Percentiles rank a stretch among this genome's conserved stretches.
Conservation (phyloP, 2,888 invertebrate species). For the Epicampocera succincta region DNA sequence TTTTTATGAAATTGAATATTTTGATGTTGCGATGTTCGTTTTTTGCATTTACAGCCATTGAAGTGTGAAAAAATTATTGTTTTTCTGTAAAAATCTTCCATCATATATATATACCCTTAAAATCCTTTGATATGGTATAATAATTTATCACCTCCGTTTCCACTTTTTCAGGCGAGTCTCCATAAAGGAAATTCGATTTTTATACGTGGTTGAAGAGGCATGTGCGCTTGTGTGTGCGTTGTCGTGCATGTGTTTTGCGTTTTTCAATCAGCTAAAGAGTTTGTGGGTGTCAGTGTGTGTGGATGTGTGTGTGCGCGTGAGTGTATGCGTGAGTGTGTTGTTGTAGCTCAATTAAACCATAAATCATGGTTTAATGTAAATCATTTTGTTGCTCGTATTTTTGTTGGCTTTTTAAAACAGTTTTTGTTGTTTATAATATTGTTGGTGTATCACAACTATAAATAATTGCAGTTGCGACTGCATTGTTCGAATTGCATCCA, state of each 20-base stretch:
- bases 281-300: background rate
- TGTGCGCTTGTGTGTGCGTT: background rate
- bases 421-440: constrained; percentile 28
- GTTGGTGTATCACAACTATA: constrained; percentile 43
- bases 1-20: constrained; percentile 40
- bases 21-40: background rate
- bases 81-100: constrained; percentile 36
- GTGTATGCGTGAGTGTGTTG: background rate
- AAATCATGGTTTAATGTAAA: constrained; percentile 67
- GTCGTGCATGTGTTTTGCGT: background rate
- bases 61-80: constrained; percentile 53
- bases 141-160: constrained; percentile 69
- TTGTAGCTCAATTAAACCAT: constrained; percentile 66
- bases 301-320: constrained; percentile 1
- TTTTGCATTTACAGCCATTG: constrained; percentile 53
- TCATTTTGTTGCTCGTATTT: constrained; percentile 49
- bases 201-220: background rate
- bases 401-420: constrained; percentile 36
- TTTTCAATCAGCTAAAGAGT: too few species aligned
- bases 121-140: constrained; percentile 66
- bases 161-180: constrained; percentile 60
- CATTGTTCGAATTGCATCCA: constrained; percentile 65
- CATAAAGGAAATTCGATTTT: constrained; percentile 62
- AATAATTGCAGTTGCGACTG: constrained; percentile 50
- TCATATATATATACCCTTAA: constrained; percentile 62